phyloP scores from a whole-genome alignment of 2,113 vertebrate genomes.

The Haemorhous mexicanus region DNA sequence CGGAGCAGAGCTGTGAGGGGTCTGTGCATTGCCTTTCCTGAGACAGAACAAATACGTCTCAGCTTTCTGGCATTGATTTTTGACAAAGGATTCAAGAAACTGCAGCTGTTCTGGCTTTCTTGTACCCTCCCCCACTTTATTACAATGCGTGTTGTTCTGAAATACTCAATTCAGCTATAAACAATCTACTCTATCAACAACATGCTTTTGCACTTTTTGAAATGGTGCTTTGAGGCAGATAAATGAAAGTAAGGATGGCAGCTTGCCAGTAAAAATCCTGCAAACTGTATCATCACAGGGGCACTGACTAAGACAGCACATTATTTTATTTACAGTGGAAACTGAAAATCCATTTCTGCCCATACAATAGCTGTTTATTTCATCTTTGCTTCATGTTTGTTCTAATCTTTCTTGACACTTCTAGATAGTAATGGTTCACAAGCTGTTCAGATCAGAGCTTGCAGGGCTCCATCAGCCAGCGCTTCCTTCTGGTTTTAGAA shows the following conservation, averaged over 20 bases:
- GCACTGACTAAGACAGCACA: slow-evolving; percentile 61
- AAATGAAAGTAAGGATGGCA: slow-evolving; percentile 88
- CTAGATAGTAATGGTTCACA: slow-evolving; percentile 60
- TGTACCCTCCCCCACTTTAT: slow-evolving; percentile 70
- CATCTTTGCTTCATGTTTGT: slow-evolving; percentile 70
- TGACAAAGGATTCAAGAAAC: slow-evolving; percentile 69
- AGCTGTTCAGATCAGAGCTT: slow-evolving; percentile 55
- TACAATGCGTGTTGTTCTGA: slow-evolving; percentile 85
- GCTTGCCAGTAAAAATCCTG: slow-evolving; percentile 82
- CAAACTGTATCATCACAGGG: slow-evolving; percentile 72
- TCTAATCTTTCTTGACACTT: slow-evolving; percentile 72
- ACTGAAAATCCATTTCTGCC: slow-evolving; percentile 73
- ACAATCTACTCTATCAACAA: slow-evolving; percentile 91
- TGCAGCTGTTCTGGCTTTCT: slow-evolving; percentile 69
- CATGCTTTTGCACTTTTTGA: slow-evolving; percentile 98
- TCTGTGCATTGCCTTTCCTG: slow-evolving; percentile 54
- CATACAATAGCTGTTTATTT: slow-evolving; percentile 74
- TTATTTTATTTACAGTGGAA: slow-evolving; percentile 71
- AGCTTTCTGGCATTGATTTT: slow-evolving; percentile 64
- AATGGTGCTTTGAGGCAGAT: slow-evolving; percentile 88
- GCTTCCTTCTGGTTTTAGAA: background rate
- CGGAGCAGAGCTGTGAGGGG: slow-evolving; percentile 53
- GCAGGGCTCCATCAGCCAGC: background rate
- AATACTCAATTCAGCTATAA: slow-evolving; percentile 88
- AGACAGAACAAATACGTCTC: slow-evolving; percentile 58